Conservation (phyloP, 2,888 invertebrate genomes). For the Neocrepidodera transversa region DNA sequence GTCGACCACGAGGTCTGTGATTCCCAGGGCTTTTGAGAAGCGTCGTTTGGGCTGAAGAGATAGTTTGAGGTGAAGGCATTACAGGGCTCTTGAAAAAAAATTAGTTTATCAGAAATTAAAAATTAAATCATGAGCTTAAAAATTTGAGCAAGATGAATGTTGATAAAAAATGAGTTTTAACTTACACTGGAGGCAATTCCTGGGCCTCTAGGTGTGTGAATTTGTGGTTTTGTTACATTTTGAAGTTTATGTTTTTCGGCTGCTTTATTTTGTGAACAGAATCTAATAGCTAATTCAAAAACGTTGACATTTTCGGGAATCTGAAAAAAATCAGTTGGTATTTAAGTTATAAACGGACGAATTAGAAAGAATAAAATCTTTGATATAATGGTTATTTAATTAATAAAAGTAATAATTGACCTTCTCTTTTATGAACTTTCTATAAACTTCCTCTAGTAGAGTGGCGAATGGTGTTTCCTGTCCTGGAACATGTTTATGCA, state of each 20-base stretch:
- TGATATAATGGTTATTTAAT: no score
- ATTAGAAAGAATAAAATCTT: no score
- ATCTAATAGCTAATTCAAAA: conserved; percentile 73
- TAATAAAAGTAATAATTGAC: no score
- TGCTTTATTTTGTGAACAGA: conserved; percentile 70
- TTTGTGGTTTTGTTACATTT: conserved; percentile 33
- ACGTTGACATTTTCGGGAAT: conserved; percentile 68
- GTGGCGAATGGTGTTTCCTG: conserved; percentile 70
- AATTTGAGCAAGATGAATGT: not conserved
- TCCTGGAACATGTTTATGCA: conserved; percentile 67
- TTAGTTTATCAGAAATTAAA: no score
- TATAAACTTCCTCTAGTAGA: conserved; percentile 75
- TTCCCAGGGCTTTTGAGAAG: conserved; percentile 47
- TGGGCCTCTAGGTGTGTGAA: conserved; percentile 42
- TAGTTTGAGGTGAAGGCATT: conserved; percentile 41
- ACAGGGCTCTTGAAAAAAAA: conserved; percentile 44
- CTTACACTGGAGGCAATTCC: conserved; percentile 43
- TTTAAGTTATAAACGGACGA: no score
- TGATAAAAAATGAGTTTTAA: no score
- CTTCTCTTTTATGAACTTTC: conserved; percentile 67
- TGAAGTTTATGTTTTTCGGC: conserved; percentile 65
- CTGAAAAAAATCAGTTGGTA: conserved; percentile 51
- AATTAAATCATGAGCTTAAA: not conserved
- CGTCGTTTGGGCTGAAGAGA: conserved; percentile 27
- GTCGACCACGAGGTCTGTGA: conserved; percentile 63